Percentiles rank a stretch among this genome's conserved stretches.
Evolutionary conservation across 2,888 invertebrate genomes (phyloP).

Genomic region (Eucera pruinosa): DNA sequence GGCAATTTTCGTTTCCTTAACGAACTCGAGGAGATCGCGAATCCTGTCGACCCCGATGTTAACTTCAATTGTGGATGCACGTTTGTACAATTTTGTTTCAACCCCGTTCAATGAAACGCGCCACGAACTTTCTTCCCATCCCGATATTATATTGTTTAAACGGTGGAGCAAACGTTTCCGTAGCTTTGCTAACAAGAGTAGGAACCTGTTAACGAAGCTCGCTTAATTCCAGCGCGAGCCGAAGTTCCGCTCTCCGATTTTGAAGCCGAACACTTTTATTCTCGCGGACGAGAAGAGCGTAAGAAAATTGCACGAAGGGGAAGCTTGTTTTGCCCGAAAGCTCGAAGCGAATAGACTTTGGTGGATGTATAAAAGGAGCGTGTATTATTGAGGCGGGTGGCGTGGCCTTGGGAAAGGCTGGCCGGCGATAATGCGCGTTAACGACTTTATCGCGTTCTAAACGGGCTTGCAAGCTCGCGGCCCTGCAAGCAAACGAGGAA

Average conservation of each 20-base stretch:
- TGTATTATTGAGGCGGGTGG: constrained; percentile 67
- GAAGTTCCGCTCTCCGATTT: neutral
- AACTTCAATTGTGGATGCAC: too few relatives aligned
- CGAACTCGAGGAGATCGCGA: too few relatives aligned
- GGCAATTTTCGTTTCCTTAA: too few relatives aligned
- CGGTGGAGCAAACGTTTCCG: too few relatives aligned
- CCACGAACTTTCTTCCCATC: too few relatives aligned
- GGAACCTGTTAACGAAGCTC: too few relatives aligned
- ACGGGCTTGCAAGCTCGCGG: constrained; percentile 70
- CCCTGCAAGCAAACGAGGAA: constrained; percentile 71
- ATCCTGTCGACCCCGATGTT: too few relatives aligned
- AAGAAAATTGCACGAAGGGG: neutral
- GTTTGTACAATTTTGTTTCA: too few relatives aligned
- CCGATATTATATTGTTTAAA: too few relatives aligned
- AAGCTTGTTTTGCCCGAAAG: constrained; percentile 39
- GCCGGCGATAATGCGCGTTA: constrained; percentile 72
- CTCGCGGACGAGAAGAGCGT: neutral
- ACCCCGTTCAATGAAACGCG: too few relatives aligned
- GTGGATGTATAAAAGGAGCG: constrained; percentile 61
- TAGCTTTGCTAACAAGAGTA: too few relatives aligned
- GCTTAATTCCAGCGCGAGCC: too few relatives aligned
- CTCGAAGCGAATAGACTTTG: constrained; percentile 16
- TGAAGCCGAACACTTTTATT: neutral
- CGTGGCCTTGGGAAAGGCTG: constrained; percentile 67
- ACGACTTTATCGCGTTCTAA: constrained; percentile 74